Conservation (phyloP, 2,113 vertebrate genomes). For the Albula goreensis region DNA sequence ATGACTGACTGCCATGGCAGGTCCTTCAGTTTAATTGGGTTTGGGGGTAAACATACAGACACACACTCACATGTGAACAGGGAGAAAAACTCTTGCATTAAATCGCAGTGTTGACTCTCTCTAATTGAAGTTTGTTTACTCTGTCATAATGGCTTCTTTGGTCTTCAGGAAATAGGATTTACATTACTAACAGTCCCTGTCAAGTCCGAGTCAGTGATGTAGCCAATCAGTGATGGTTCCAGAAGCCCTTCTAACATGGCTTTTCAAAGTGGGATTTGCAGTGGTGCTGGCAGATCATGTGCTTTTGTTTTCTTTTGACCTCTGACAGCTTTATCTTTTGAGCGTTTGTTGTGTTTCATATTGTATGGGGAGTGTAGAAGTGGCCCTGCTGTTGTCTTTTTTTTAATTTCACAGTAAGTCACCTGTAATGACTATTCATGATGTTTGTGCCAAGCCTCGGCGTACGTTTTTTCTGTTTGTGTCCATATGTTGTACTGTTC, state of each 20-base stretch:
- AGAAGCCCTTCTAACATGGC: neutral
- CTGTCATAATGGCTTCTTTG: conserved; percentile 17
- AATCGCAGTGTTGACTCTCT: conserved; percentile 15
- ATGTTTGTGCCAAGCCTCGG: neutral
- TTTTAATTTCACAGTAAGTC: neutral
- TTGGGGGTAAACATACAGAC: conserved; percentile 9
- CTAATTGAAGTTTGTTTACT: conserved; percentile 18
- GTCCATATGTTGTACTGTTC: neutral
- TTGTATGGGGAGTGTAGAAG: neutral
- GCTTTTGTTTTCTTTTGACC: neutral
- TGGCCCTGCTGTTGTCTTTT: neutral
- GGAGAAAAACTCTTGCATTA: conserved; percentile 11
- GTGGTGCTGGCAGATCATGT: neutral
- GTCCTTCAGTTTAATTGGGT: conserved; percentile 25
- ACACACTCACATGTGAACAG: neutral
- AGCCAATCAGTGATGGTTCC: neutral
- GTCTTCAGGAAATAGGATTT: conserved; percentile 21
- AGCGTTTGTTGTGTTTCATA: neutral
- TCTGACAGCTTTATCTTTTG: neutral
- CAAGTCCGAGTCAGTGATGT: neutral
- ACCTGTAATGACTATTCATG: neutral
- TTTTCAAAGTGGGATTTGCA: neutral
- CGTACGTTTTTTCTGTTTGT: neutral
- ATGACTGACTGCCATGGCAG: conserved; percentile 11
- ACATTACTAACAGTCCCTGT: conserved; percentile 14